Evolutionary conservation across 2,888 invertebrate species (phyloP).

Genomic region (Papilio protenor): DNA sequence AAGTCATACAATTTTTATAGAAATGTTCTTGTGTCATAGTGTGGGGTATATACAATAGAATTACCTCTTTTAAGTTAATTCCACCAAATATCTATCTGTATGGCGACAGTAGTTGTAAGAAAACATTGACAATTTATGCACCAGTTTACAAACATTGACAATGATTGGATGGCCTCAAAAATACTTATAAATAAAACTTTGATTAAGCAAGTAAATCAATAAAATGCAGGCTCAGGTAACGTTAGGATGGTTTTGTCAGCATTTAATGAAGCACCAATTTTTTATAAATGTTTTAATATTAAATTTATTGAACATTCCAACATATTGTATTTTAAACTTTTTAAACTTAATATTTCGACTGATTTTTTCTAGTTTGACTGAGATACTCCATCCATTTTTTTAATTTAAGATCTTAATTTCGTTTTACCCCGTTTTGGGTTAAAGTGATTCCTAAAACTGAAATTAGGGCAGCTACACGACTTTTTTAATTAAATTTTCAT

Average conservation of each 20-base stretch:
- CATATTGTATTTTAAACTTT: background rate
- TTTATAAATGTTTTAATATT: background rate
- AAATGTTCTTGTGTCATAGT: background rate
- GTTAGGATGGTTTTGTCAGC: too few species aligned
- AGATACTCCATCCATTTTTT: conserved; percentile 33
- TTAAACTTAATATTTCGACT: background rate
- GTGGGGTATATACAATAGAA: conserved; percentile 6
- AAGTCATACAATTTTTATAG: background rate
- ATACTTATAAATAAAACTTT: background rate
- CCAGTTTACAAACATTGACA: background rate
- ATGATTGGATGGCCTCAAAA: conserved; percentile 1
- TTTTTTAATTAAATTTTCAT: background rate
- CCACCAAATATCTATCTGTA: conserved; percentile 8
- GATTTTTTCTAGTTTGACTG: conserved; percentile 28
- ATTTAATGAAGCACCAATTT: background rate
- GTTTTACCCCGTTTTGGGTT: background rate
- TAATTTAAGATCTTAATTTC: background rate
- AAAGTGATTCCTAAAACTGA: background rate
- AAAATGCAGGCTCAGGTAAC: background rate
- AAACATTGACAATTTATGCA: background rate
- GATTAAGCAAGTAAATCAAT: background rate
- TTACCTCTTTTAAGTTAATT: conserved; percentile 15
- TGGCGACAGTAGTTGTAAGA: background rate
- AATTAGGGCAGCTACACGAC: background rate
- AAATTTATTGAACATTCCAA: background rate